These are phyloP conservation scores for Urocitellus parryii DNA, from an alignment of 2,113 vertebrate genomes.

Conservation along the genomic window DNA sequence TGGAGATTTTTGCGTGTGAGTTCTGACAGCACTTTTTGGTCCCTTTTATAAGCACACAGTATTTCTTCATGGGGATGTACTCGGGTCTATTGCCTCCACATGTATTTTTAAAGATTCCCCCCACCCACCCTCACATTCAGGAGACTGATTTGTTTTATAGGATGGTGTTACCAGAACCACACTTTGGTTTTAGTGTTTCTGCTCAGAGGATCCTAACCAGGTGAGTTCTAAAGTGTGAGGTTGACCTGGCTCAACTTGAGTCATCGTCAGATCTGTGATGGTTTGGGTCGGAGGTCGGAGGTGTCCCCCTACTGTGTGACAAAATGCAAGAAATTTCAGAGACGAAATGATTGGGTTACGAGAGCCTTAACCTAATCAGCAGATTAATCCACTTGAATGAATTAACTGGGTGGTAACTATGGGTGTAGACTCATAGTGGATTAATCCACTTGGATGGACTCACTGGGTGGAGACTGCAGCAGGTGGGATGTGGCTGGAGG, in stretches of 20 bases:
- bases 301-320: too few species aligned
- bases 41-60: not conserved
- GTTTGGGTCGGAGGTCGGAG: too few species aligned
- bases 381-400: too few species aligned
- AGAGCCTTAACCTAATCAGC: too few species aligned
- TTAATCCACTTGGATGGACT: too few species aligned
- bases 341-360: too few species aligned
- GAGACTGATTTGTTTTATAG: not conserved
- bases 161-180: not conserved
- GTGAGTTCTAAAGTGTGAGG: accelerated
- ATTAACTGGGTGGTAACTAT: too few species aligned
- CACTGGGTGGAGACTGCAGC: too few species aligned
- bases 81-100: not conserved
- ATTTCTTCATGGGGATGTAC: not conserved
- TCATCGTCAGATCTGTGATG: too few species aligned
- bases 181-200: not conserved
- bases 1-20: not conserved
- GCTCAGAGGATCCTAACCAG: not conserved
- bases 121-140: not conserved
- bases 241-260: accelerated
- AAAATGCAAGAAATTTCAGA: too few species aligned
- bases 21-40: accelerated
- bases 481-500: too few species aligned
- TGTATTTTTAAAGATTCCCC: not conserved
- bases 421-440: too few species aligned